A percentile compares a stretch with the other conserved stretches of the same genome.
phyloP scores from a whole-genome alignment of 2,888 invertebrate genomes.

The Dasypogon diadema region DNA sequence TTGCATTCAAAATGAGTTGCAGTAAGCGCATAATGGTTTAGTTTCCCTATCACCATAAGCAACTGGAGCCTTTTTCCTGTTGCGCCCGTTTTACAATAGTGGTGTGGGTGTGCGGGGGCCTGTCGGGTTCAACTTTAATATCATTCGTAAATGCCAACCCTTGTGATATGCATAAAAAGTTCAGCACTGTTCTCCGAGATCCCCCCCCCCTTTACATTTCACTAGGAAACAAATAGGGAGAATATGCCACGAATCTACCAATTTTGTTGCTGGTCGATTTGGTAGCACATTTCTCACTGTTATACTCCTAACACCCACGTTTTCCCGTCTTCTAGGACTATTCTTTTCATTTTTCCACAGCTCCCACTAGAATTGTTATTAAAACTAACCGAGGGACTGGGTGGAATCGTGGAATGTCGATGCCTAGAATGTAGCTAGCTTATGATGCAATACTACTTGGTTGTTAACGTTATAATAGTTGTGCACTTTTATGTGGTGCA shows the following conservation, averaged over 20 bases:
- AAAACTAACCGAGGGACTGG: background rate
- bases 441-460: background rate
- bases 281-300: conserved; percentile 12
- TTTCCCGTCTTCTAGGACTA: conserved; percentile 4
- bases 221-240: background rate
- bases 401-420: background rate
- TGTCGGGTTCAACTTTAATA: conserved; percentile 29
- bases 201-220: background rate
- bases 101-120: background rate
- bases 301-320: conserved; percentile 1
- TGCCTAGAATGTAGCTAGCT: background rate
- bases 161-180: conserved; percentile 22
- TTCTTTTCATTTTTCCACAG: background rate
- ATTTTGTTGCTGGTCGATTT: conserved; percentile 18
- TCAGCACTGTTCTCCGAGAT: background rate
- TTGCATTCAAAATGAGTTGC: conserved; percentile 45
- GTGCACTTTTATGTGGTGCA: background rate
- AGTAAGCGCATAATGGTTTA: conserved; percentile 32
- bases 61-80: background rate
- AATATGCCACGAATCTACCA: conserved; percentile 5
- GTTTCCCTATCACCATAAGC: background rate
- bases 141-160: conserved; percentile 16
- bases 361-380: conserved; percentile 10
- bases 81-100: background rate
- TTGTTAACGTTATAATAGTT: background rate